A percentile compares a stretch with the other conserved stretches of the same genome.
Conservation (phyloP, 2,888 invertebrate genomes). For the Chelonus formosanus region DNA sequence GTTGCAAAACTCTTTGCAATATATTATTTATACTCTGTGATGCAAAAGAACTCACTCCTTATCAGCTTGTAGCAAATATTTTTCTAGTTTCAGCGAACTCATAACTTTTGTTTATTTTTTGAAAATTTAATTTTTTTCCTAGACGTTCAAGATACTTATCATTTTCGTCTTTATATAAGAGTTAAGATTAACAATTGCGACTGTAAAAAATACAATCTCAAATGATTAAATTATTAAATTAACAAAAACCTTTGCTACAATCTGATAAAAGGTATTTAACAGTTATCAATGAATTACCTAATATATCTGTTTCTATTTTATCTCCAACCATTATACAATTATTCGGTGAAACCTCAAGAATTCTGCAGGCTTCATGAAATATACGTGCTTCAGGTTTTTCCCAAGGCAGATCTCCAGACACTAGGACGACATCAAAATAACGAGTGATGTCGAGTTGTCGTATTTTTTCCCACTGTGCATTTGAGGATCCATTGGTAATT, state of each 20-base stretch:
- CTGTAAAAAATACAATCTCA: too few relatives aligned
- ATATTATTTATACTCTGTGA: too few relatives aligned
- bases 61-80: not conserved
- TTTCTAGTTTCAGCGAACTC: too few relatives aligned
- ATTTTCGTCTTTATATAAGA: too few relatives aligned
- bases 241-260: too few relatives aligned
- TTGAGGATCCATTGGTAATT: conserved; percentile 87
- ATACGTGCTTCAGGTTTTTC: conserved; percentile 86
- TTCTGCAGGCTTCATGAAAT: conserved; percentile 82
- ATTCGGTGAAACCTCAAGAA: conserved; percentile 77
- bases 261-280: not conserved
- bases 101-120: too few relatives aligned
- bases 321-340: conserved; percentile 89
- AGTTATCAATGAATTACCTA: conserved; percentile 55
- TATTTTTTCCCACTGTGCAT: conserved; percentile 90
- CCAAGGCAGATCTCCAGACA: conserved; percentile 86
- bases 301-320: conserved; percentile 87
- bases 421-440: conserved; percentile 82
- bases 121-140: too few relatives aligned
- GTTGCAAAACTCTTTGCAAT: too few relatives aligned
- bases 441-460: conserved; percentile 74
- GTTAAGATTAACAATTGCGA: too few relatives aligned
- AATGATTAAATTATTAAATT: too few relatives aligned
- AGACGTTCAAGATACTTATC: too few relatives aligned
- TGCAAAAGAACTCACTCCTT: too few relatives aligned